Base-by-base conservation (phyloP, 2,888 invertebrate species). In the Trichopria drosophilae region DNA sequence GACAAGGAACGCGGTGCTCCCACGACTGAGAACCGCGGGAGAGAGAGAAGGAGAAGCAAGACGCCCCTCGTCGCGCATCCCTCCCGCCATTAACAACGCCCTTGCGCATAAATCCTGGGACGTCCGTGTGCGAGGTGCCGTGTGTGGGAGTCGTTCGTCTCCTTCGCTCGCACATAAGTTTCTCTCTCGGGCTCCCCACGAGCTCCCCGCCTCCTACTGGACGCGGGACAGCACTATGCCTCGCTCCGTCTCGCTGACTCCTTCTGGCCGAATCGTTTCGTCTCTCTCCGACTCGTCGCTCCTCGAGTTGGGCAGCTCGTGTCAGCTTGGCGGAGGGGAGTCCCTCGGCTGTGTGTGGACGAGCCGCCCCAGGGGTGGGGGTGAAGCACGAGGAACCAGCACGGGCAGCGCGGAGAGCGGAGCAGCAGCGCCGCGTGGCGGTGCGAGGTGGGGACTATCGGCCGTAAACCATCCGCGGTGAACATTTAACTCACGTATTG, bases 381-480 rank as follows among this genome's bases (percentile, higher is more conserved):
- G 51, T 52, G 56, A 39, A 13, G 37, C 28, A n/a, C 36, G 19
- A 9, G 49, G 55, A 46, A 32, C 39, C 41, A 42, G 45, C 16
- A 46, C 37, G 41, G 19, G 51, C 28, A 31, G 42, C 31, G 35
- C 47, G 24, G 51, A 36, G 29, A 18, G 32, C 28, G 29, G 22
- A 36, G 39, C 23, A 69, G 73, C 76, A 73, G 76, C 72, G 76
- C 77, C 77, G 77, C 76, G 77, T 73, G 75, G 78, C 76, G 79
- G 78, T 76, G 70, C 77, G 75, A 79, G 79, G 79, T 72, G 70
- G 72, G 79, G 79, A 79, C 81, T 82, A 82, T 80, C 80, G 81
- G 80, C 81, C 80, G 80, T 73, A 73, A 73, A 73, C 73, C 73
- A 73, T 74, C 73, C 76, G 72, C 80, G 73, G 75, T 69, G 73